phyloP scores from a whole-genome alignment of 2,888 invertebrate genomes.

The Harpalus rubripes region DNA sequence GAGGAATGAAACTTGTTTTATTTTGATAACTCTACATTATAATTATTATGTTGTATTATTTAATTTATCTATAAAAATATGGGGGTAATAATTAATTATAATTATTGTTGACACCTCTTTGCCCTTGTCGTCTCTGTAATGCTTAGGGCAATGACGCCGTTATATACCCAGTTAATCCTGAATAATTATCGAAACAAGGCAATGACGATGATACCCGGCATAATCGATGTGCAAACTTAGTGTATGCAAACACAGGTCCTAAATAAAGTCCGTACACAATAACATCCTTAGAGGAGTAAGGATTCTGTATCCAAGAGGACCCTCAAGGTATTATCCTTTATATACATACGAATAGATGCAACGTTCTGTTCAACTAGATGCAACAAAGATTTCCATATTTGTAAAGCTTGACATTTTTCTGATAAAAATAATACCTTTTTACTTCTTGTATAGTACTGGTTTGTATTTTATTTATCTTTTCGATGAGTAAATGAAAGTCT shows the following conservation, averaged over 20 bases:
- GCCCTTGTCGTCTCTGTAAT: background rate
- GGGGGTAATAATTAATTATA: background rate
- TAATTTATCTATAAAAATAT: background rate
- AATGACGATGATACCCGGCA: slow-evolving; percentile 54
- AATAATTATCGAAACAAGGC: slow-evolving; percentile 59
- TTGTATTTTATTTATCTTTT: background rate
- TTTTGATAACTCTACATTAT: no score
- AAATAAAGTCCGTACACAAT: slow-evolving; percentile 54
- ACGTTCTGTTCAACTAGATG: background rate
- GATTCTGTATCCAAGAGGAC: background rate
- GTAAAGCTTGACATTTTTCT: background rate
- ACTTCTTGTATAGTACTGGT: no score
- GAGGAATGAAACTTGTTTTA: no score
- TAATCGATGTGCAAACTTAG: slow-evolving; percentile 59
- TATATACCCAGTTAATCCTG: slow-evolving; percentile 52
- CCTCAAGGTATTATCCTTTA: slow-evolving; percentile 6
- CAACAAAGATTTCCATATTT: background rate
- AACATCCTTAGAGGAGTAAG: slow-evolving; percentile 15
- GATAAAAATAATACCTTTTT: background rate
- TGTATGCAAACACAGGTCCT: slow-evolving; percentile 51
- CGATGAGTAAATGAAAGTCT: background rate
- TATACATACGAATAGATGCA: slow-evolving; percentile 1
- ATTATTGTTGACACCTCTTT: background rate
- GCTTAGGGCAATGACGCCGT: background rate
- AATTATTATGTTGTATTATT: background rate